Conservation (phyloP, 2,888 invertebrate genomes). For the Embidobia sp. region DNA sequence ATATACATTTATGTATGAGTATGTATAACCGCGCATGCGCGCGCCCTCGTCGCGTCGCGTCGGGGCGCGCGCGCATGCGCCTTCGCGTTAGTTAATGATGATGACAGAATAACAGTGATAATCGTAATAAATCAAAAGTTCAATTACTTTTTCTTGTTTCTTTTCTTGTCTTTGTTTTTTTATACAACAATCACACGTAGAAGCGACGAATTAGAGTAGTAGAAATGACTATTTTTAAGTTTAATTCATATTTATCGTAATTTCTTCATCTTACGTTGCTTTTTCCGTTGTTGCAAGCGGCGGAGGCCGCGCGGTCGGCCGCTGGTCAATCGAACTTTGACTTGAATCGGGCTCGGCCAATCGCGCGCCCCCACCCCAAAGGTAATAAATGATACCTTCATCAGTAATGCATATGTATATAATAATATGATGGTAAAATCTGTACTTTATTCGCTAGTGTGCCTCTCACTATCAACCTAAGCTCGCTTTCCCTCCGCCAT, state of each 20-base stretch:
- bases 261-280: constrained; percentile 62
- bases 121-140: constrained; percentile 73
- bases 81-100: constrained; percentile 63
- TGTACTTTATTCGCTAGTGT: constrained; percentile 56
- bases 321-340: constrained; percentile 42
- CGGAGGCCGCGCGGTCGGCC: constrained; percentile 14
- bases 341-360: no score
- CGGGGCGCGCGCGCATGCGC: constrained; percentile 20
- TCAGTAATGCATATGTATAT: constrained; percentile 60
- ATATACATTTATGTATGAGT: constrained; percentile 58
- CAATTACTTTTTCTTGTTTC: constrained; percentile 62
- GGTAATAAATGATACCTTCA: constrained; percentile 52
- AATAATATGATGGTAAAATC: constrained; percentile 59
- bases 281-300: constrained; percentile 55
- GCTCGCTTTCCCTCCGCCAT: not conserved
- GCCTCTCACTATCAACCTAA: not conserved
- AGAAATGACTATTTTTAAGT: constrained; percentile 79
- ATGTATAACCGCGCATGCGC: constrained; percentile 29
- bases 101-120: constrained; percentile 70
- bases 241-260: constrained; percentile 69
- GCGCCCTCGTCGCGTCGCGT: not conserved
- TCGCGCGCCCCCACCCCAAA: no score
- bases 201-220: constrained; percentile 81
- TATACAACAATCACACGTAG: constrained; percentile 81
- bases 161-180: constrained; percentile 63